Percentiles rank a stretch among this genome's conserved stretches.
Conservation (phyloP, 2,888 invertebrate genomes). For the Meloe dianella region DNA sequence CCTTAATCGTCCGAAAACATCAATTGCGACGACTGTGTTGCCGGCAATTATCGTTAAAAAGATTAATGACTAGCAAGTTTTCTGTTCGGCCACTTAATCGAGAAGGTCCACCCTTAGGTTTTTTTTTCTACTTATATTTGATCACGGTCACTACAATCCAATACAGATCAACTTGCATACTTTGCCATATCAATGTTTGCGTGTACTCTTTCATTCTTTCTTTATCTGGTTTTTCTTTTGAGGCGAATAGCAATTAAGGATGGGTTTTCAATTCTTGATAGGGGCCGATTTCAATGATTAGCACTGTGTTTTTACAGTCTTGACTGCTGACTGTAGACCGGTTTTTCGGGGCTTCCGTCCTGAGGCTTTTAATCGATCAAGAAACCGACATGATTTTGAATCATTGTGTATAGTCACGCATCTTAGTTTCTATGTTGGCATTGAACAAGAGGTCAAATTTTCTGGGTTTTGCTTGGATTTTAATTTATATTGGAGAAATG, state of each 20-base stretch:
- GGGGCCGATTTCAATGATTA: conserved; percentile 6
- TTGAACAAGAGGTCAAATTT: not conserved
- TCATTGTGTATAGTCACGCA: conserved; percentile 3
- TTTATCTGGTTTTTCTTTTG: conserved; percentile 16
- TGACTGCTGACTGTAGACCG: not conserved
- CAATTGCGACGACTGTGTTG: conserved; percentile 26
- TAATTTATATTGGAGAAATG: conserved; percentile 2
- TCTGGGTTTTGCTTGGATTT: not conserved
- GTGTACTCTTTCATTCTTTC: not conserved
- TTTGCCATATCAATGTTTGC: not conserved
- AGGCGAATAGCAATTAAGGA: conserved; percentile 28
- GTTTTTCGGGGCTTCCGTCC: conserved; percentile 6
- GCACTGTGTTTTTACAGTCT: conserved; percentile 6
- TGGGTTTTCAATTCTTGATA: not conserved
- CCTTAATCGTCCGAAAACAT: conserved; percentile 27
- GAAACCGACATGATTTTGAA: not conserved
- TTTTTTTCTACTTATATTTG: not conserved
- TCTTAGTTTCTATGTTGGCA: not conserved
- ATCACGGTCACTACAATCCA: not conserved
- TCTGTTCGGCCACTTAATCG: conserved; percentile 29
- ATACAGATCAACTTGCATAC: conserved; percentile 3
- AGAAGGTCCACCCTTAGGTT: conserved; percentile 10
- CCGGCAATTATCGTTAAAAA: conserved; percentile 30
- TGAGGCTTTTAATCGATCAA: conserved; percentile 5
- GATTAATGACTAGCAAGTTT: conserved; percentile 24